Conservation (phyloP, 2,888 invertebrate genomes). For the Thyatira batis region DNA sequence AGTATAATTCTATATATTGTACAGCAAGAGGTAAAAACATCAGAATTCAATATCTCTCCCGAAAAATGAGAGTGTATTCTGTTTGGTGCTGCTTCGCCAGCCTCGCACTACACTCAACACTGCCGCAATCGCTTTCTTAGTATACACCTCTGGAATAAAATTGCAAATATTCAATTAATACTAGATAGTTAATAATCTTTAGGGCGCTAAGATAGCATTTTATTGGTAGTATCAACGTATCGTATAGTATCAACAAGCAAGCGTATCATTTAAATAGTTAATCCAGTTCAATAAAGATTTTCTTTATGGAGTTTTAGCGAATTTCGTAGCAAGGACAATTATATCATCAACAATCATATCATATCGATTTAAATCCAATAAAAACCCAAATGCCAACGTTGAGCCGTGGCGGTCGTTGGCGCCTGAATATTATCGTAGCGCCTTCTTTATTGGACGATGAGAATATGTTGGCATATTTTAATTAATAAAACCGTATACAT, state of each 20-base stretch:
- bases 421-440: background rate
- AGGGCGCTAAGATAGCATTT: background rate
- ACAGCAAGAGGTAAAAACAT: conserved; percentile 1
- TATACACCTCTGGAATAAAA: conserved; percentile 53
- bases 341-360: background rate
- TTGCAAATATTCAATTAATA: conserved; percentile 3
- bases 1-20: background rate
- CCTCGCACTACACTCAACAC: conserved; percentile 67
- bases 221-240: background rate
- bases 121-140: conserved; percentile 53
- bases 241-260: too few species aligned
- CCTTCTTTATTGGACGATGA: background rate
- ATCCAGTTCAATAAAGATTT: background rate
- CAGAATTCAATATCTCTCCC: conserved; percentile 69
- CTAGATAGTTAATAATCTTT: background rate
- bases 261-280: background rate
- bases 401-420: background rate
- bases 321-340: background rate
- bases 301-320: background rate
- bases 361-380: background rate
- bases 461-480: too few species aligned
- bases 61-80: conserved; percentile 70
- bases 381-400: background rate
- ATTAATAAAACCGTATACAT: conserved; percentile 11
- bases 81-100: conserved; percentile 71